phyloP scores from a whole-genome alignment of 2,113 vertebrate species.

The Grallaria varia region DNA sequence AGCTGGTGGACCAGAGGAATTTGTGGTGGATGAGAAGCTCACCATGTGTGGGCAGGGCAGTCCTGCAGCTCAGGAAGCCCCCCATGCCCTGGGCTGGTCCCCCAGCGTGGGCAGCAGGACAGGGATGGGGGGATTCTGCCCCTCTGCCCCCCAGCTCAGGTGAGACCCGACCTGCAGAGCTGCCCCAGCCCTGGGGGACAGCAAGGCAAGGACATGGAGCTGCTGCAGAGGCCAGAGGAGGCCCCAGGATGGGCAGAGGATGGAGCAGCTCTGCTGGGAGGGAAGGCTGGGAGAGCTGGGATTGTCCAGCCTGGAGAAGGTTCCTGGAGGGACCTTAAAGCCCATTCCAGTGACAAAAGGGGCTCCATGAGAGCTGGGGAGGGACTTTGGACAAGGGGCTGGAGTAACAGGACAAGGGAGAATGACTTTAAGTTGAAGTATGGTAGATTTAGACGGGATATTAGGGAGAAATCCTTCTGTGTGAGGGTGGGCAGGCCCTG shows the following conservation, averaged over 20 bases:
- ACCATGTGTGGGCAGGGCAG: accelerated
- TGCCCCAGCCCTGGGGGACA: not conserved
- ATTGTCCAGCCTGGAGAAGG: accelerated
- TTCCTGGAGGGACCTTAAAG: accelerated
- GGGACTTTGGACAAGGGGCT: accelerated
- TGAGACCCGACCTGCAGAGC: not conserved
- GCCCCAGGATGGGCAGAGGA: too few species aligned
- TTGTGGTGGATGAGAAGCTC: not conserved
- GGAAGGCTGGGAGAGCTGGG: not conserved
- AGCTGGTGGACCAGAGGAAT: not conserved
- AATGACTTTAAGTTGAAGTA: not conserved
- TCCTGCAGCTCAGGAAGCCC: not conserved
- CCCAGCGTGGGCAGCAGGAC: not conserved
- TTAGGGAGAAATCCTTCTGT: not conserved
- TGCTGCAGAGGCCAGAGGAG: not conserved
- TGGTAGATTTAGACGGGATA: not conserved
- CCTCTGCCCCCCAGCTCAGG: not conserved
- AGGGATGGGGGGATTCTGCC: not conserved
- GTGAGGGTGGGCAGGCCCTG: accelerated
- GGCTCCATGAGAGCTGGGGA: not conserved
- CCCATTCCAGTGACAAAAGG: not conserved
- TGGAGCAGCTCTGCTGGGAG: not conserved
- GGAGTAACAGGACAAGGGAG: accelerated
- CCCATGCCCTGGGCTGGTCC: not conserved
- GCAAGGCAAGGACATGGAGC: accelerated